Evolutionary conservation across 2,113 vertebrate genomes (phyloP).

Genomic region (Zeus faber): DNA sequence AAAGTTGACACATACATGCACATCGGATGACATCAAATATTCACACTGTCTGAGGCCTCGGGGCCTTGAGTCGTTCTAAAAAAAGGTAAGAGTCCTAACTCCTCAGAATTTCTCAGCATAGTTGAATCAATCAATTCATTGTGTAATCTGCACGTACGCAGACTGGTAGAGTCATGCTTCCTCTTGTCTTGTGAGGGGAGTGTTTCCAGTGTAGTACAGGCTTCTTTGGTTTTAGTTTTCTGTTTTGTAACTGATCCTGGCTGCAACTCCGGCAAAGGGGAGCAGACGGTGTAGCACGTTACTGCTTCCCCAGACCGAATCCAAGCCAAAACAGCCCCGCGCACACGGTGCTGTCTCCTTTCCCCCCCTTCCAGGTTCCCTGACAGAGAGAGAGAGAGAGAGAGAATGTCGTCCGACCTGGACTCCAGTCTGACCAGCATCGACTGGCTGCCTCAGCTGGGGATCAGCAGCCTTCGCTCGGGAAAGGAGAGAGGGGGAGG

Average conservation of each 20-base stretch:
- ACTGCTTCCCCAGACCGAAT: not conserved
- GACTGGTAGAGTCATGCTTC: not conserved
- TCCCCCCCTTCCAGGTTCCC: constrained; percentile 24
- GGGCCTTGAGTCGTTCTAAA: constrained; percentile 62
- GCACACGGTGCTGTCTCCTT: constrained; percentile 9
- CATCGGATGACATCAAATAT: constrained; percentile 71
- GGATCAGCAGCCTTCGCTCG: constrained; percentile 83
- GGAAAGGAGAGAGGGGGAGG: constrained; percentile 86
- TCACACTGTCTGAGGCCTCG: constrained; percentile 62
- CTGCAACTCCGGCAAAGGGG: constrained; percentile 34
- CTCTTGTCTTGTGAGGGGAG: constrained; percentile 15
- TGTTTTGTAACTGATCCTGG: constrained; percentile 21
- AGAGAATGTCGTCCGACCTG: constrained; percentile 91
- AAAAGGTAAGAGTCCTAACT: constrained; percentile 53
- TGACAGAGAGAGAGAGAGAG: constrained; percentile 17
- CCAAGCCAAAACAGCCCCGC: constrained; percentile 7
- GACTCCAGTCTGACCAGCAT: constrained; percentile 97
- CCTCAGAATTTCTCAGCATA: constrained; percentile 22
- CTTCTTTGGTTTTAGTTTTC: constrained; percentile 25
- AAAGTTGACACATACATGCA: constrained; percentile 37
- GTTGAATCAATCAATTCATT: not conserved
- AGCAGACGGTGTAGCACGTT: constrained; percentile 30
- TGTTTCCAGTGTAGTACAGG: constrained; percentile 19
- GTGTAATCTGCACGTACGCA: not conserved
- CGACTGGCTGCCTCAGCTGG: constrained; percentile 95